These are phyloP conservation scores for Drosophila triauraria DNA, from an alignment of 1,140 invertebrate species.

Conservation along the genomic window DNA sequence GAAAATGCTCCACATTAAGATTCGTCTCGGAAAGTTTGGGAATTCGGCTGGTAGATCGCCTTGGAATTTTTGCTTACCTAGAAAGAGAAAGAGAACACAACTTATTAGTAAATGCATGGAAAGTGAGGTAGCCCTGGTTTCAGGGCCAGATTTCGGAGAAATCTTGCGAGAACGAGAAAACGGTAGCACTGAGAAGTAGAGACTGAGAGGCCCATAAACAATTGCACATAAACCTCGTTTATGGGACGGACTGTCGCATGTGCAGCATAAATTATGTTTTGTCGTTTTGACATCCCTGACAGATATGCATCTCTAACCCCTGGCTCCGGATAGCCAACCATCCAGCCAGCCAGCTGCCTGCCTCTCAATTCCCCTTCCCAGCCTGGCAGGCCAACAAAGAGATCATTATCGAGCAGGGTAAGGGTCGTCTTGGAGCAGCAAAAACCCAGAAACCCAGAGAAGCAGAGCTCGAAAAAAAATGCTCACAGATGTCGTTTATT, in stretches of 20 bases:
- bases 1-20: constrained; percentile 67
- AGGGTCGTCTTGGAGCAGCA: constrained; percentile 45
- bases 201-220: constrained; percentile 52
- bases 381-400: constrained; percentile 59
- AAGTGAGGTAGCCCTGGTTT: constrained; percentile 30
- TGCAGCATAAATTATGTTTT: constrained; percentile 75
- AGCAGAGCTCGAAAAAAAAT: constrained; percentile 55
- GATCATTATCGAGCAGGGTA: constrained; percentile 72
- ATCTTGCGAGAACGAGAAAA: constrained; percentile 16
- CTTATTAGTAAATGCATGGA: constrained; percentile 56
- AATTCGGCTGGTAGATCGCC: constrained; percentile 23
- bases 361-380: constrained; percentile 17
- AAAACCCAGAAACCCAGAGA: constrained; percentile 15
- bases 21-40: constrained; percentile 24
- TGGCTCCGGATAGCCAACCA: constrained; percentile 30
- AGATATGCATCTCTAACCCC: constrained; percentile 74
- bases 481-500: constrained; percentile 84
- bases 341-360: constrained; percentile 38
- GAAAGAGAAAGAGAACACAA: constrained; percentile 48
- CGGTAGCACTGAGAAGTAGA: constrained; percentile 42
- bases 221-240: constrained; percentile 57
- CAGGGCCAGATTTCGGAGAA: constrained; percentile 29
- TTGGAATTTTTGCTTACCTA: constrained; percentile 63
- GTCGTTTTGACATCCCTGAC: constrained; percentile 76
- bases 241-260: constrained; percentile 63